phyloP scores from a whole-genome alignment of 1,140 invertebrate genomes.

The Nasonia vitripennis region DNA sequence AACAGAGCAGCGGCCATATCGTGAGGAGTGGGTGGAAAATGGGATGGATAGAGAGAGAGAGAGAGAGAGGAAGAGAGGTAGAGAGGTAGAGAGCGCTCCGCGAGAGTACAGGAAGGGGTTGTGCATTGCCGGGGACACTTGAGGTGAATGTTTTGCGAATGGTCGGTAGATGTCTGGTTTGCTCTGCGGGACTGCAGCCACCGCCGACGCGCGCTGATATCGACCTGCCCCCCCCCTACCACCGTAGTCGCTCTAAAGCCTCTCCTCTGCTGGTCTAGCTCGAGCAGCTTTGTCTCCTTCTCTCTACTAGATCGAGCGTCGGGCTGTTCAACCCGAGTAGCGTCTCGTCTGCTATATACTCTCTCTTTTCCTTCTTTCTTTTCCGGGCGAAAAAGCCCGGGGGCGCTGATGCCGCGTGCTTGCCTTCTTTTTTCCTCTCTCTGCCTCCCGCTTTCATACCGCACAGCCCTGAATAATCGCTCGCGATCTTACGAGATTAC shows the following conservation, averaged over 20 bases:
- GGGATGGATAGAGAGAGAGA: conserved; percentile 20
- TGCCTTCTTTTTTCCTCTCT: neutral
- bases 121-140: conserved; percentile 68
- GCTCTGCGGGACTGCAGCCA: conserved; percentile 63
- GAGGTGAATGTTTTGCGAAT: conserved; percentile 76
- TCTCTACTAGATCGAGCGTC: conserved; percentile 36
- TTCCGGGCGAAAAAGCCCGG: conserved; percentile 46
- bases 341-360: conserved; percentile 42
- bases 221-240: conserved; percentile 64
- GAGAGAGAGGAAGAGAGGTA: neutral
- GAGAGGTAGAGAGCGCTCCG: conserved; percentile 4
- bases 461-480: conserved; percentile 49
- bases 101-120: conserved; percentile 30
- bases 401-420: conserved; percentile 29
- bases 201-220: conserved; percentile 64
- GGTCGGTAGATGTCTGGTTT: conserved; percentile 76
- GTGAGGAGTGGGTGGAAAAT: conserved; percentile 49
- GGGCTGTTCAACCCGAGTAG: conserved; percentile 54
- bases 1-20: conserved; percentile 32
- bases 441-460: neutral
- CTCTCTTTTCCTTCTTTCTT: conserved; percentile 32
- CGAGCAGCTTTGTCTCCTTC: conserved; percentile 58
- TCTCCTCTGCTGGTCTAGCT: conserved; percentile 49
- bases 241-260: conserved; percentile 52
- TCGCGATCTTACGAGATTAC: conserved; percentile 53